Conservation (phyloP, 53 echinoderm and acorn worm genomes). For the Stichopus horrens region DNA sequence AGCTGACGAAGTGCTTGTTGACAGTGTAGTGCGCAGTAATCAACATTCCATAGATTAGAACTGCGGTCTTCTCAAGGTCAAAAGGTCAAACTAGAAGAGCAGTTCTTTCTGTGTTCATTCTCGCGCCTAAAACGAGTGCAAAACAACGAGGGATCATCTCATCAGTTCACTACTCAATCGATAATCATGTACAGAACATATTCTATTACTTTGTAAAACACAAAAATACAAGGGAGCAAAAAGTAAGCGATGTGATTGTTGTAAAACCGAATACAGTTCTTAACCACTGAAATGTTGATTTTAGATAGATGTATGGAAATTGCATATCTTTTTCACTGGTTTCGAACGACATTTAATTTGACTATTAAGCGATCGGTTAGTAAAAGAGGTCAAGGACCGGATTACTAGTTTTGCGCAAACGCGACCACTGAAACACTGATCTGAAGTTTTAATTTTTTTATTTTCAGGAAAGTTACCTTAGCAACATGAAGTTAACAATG, state of each 20-base stretch:
- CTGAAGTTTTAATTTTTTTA: no score
- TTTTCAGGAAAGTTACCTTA: no score
- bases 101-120: slow-evolving; percentile 18
- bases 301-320: no score
- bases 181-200: background rate
- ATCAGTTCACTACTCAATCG: background rate
- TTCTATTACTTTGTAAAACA: background rate
- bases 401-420: background rate
- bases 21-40: slow-evolving; percentile 49
- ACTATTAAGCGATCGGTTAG: background rate
- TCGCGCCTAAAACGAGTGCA: slow-evolving; percentile 28
- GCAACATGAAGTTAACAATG: no score
- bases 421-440: no score
- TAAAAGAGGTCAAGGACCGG: background rate
- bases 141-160: slow-evolving; percentile 22
- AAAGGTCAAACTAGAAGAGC: slow-evolving; percentile 32
- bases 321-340: no score
- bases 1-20: slow-evolving; percentile 43
- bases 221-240: background rate
- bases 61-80: slow-evolving; percentile 44
- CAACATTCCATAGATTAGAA: slow-evolving; percentile 46
- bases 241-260: background rate
- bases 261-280: no score
- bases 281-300: no score
- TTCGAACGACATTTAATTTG: no score